Conservation (phyloP, 2,113 vertebrate species). For the Hiodon tergisus region DNA sequence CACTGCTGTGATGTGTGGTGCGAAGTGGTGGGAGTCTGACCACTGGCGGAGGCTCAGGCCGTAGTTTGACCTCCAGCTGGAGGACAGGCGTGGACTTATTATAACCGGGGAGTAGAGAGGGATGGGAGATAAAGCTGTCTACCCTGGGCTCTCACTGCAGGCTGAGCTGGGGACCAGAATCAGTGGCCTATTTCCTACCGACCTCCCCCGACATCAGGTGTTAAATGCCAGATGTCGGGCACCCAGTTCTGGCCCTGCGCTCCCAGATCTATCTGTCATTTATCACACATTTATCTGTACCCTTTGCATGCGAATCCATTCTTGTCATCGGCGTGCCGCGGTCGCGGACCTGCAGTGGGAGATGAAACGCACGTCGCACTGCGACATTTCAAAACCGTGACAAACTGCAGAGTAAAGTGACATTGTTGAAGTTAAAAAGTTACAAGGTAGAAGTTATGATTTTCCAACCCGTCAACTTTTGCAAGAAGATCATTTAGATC, state of each 20-base stretch:
- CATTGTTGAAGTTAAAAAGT: slow-evolving; percentile 26
- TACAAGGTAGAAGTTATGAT: too few relatives aligned
- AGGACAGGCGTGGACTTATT: background rate
- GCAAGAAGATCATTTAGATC: slow-evolving; percentile 10
- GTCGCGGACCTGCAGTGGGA: too few relatives aligned
- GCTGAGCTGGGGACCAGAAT: background rate
- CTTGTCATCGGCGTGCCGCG: too few relatives aligned
- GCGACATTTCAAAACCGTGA: too few relatives aligned
- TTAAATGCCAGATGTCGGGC: slow-evolving; percentile 58
- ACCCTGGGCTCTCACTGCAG: too few relatives aligned
- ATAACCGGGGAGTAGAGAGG: background rate
- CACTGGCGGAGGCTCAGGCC: too few relatives aligned
- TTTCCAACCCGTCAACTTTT: slow-evolving; percentile 7
- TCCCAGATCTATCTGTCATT: slow-evolving; percentile 40
- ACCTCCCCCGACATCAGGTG: background rate
- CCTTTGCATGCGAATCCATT: too few relatives aligned
- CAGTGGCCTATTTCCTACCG: slow-evolving; percentile 17
- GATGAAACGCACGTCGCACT: too few relatives aligned
- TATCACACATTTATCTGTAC: too few relatives aligned
- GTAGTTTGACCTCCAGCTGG: too few relatives aligned
- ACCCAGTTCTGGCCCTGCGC: background rate
- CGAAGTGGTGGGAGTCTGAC: too few relatives aligned
- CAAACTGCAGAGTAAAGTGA: too few relatives aligned
- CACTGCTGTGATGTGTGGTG: background rate
- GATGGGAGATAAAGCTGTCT: background rate